Evolutionary conservation across 2,113 vertebrate species (phyloP).

Genomic region (Myrmecobius fasciatus): DNA sequence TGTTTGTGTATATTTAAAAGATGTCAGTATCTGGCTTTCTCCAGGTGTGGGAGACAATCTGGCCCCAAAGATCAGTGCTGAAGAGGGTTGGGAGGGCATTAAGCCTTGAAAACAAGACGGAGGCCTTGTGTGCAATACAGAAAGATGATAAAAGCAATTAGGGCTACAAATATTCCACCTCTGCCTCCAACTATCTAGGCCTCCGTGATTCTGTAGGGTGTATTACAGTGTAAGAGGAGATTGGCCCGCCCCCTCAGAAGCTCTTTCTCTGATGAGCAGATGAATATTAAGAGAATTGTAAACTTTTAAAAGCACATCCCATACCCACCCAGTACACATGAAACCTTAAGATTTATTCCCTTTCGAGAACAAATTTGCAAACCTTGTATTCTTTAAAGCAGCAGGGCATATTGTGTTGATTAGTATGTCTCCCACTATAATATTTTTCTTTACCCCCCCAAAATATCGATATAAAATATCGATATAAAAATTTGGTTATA

Average conservation of each 20-base stretch:
- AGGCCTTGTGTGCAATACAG: background rate
- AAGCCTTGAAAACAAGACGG: background rate
- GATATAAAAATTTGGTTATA: too few relatives aligned
- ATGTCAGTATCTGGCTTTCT: background rate
- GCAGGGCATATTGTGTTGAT: background rate
- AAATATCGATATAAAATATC: too few relatives aligned
- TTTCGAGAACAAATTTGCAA: background rate
- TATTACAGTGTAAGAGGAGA: background rate
- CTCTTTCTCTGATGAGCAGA: background rate
- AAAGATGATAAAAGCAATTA: background rate
- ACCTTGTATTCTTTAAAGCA: background rate
- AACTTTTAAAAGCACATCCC: constrained; percentile 2
- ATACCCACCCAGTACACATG: background rate
- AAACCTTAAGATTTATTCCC: background rate
- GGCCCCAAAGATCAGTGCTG: background rate
- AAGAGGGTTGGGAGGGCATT: background rate
- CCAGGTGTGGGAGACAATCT: background rate
- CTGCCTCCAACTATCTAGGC: background rate
- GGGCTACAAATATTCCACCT: constrained; percentile 3
- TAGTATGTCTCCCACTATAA: background rate
- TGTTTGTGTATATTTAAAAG: background rate
- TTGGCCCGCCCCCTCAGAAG: background rate
- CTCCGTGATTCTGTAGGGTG: background rate
- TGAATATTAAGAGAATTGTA: background rate
- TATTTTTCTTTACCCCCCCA: background rate